A percentile compares a stretch with the other conserved stretches of the same genome.
phyloP scores from a whole-genome alignment of 2,797 vertebrate species.

The Triplophysa bombifrons region DNA sequence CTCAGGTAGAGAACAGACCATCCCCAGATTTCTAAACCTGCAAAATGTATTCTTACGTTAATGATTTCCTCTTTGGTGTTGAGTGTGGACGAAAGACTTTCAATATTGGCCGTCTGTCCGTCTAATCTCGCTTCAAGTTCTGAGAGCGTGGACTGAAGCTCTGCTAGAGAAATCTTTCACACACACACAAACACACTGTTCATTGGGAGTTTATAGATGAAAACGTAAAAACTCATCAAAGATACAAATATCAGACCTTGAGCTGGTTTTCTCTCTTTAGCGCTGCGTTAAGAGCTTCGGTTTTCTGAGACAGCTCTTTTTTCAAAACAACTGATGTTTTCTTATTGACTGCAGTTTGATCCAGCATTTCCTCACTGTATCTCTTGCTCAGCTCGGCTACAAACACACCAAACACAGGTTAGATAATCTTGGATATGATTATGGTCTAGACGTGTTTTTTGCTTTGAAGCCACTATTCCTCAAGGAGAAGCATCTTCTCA shows the following conservation, averaged over 20 bases:
- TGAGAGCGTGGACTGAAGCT: slow-evolving; percentile 69
- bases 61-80: slow-evolving; percentile 81
- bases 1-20: background rate
- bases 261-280: slow-evolving; percentile 80
- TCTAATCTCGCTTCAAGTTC: slow-evolving; percentile 72
- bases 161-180: slow-evolving; percentile 72
- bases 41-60: slow-evolving; percentile 61
- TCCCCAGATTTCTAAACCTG: background rate
- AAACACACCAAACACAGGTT: slow-evolving; percentile 12
- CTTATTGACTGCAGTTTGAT: slow-evolving; percentile 64
- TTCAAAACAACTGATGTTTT: slow-evolving; percentile 72
- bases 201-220: background rate
- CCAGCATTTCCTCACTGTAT: slow-evolving; percentile 68
- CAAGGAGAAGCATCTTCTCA: slow-evolving; percentile 52
- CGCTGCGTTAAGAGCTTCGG: slow-evolving; percentile 75
- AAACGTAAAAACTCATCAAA: slow-evolving; percentile 62
- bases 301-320: slow-evolving; percentile 77
- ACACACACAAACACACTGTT: background rate
- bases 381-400: slow-evolving; percentile 72
- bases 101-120: slow-evolving; percentile 71
- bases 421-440: background rate
- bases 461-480: background rate
- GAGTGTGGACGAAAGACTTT: slow-evolving; percentile 74
- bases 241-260: slow-evolving; percentile 65
- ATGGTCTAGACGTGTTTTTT: background rate